Evolutionary conservation across 2,888 invertebrate species (phyloP).

Genomic region (Molanna angustata): DNA sequence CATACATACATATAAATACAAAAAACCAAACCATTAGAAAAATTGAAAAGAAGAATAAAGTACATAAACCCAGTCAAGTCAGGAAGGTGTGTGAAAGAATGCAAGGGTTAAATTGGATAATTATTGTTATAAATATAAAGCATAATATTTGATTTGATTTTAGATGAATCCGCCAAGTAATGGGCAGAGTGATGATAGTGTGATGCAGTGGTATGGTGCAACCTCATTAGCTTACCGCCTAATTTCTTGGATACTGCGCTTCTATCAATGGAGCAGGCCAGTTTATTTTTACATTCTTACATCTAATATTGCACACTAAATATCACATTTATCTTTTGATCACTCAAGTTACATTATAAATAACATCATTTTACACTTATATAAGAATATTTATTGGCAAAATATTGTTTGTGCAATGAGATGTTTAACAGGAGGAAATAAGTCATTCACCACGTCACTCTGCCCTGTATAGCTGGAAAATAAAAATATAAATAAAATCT

Average conservation of each 20-base stretch:
- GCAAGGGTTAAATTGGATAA: too few species aligned
- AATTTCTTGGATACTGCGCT: not conserved
- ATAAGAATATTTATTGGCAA: conserved; percentile 7
- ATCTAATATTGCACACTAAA: conserved; percentile 14
- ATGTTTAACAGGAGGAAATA: conserved; percentile 69
- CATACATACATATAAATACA: too few species aligned
- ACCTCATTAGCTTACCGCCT: conserved; percentile 28
- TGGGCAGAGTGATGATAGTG: conserved; percentile 14
- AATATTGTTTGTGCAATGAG: conserved; percentile 17
- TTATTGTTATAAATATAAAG: too few species aligned
- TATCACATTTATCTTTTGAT: conserved; percentile 18
- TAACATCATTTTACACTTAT: conserved; percentile 9
- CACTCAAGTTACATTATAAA: conserved; percentile 1
- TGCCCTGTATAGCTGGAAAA: conserved; percentile 90
- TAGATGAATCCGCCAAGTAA: too few species aligned
- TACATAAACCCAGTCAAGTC: too few species aligned
- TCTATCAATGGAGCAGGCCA: not conserved
- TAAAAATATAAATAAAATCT: conserved; percentile 39
- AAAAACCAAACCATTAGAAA: too few species aligned
- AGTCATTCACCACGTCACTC: conserved; percentile 89
- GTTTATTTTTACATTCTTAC: not conserved
- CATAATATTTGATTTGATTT: too few species aligned
- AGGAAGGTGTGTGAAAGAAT: too few species aligned
- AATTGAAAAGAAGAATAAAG: too few species aligned
- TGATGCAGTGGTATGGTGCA: too few species aligned